Percentiles rank a stretch among this genome's conserved stretches.
These are phyloP conservation scores for Cottoperca gobio DNA, from an alignment of 2,797 vertebrate species.

Conservation along the genomic window DNA sequence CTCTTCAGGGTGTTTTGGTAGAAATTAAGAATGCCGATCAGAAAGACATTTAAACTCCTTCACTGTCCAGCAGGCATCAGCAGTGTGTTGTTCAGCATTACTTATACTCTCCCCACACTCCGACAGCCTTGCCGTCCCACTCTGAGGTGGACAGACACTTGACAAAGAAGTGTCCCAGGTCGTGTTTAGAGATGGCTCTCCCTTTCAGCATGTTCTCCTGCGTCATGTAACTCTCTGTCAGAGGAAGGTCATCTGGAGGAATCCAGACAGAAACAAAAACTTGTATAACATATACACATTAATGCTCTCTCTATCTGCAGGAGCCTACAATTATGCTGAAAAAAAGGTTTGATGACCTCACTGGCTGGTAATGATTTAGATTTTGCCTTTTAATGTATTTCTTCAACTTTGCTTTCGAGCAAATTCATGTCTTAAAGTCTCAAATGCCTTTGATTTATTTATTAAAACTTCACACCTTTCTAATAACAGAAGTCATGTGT, in stretches of 20 bases:
- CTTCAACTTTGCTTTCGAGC: neutral
- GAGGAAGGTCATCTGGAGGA: constrained; percentile 86
- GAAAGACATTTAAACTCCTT: neutral
- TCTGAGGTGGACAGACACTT: constrained; percentile 87
- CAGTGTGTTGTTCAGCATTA: constrained; percentile 19
- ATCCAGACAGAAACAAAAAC: neutral
- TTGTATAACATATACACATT: neutral
- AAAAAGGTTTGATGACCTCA: neutral
- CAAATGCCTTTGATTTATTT: no score
- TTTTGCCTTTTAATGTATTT: neutral
- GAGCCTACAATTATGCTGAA: neutral
- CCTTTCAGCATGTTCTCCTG: constrained; percentile 83
- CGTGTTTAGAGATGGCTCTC: constrained; percentile 90
- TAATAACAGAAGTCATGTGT: no score
- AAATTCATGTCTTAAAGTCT: neutral
- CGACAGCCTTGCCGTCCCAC: constrained; percentile 87
- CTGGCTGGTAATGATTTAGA: neutral
- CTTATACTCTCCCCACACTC: constrained; percentile 88
- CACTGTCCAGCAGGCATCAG: neutral
- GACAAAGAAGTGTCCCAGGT: constrained; percentile 93
- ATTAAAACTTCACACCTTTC: no score
- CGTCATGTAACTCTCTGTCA: constrained; percentile 85
- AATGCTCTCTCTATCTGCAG: neutral
- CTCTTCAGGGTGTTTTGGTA: neutral
- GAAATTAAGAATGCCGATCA: neutral